phyloP scores from a whole-genome alignment of 2,113 vertebrate genomes.

The Maylandia zebra region DNA sequence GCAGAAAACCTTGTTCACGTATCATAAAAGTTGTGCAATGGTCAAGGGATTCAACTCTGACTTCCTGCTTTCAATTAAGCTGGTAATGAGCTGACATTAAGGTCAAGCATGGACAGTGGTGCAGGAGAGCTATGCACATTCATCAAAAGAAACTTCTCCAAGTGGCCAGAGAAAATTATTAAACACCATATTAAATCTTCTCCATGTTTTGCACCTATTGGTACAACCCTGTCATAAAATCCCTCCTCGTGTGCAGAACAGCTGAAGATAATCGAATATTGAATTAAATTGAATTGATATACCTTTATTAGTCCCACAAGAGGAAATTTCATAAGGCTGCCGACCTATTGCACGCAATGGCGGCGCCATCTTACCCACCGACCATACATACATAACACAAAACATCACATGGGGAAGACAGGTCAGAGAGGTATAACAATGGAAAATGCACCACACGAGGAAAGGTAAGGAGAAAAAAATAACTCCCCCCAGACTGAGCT shows the following conservation, averaged over 20 bases:
- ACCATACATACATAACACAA: too few species aligned
- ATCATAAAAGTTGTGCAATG: background rate
- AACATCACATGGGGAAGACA: too few species aligned
- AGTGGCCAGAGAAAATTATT: background rate
- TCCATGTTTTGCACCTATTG: background rate
- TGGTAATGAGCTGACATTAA: constrained; percentile 49
- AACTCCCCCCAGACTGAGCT: too few species aligned
- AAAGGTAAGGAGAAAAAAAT: too few species aligned
- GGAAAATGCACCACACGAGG: too few species aligned
- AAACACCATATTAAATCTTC: background rate
- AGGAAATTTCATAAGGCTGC: too few species aligned
- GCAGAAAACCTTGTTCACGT: background rate
- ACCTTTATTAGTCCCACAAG: too few species aligned
- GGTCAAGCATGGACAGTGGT: constrained; percentile 33
- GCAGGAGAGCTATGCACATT: background rate
- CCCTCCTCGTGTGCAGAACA: background rate
- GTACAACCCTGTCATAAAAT: background rate
- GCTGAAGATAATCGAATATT: background rate
- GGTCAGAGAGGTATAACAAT: too few species aligned
- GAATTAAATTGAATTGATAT: too few species aligned
- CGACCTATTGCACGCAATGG: too few species aligned
- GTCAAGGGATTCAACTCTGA: constrained; percentile 10
- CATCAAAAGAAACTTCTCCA: constrained; percentile 22
- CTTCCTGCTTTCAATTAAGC: constrained; percentile 42
- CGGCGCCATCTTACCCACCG: too few species aligned